Evolutionary conservation across 2,797 vertebrate genomes (phyloP).

Genomic region (Helostoma temminkii): DNA sequence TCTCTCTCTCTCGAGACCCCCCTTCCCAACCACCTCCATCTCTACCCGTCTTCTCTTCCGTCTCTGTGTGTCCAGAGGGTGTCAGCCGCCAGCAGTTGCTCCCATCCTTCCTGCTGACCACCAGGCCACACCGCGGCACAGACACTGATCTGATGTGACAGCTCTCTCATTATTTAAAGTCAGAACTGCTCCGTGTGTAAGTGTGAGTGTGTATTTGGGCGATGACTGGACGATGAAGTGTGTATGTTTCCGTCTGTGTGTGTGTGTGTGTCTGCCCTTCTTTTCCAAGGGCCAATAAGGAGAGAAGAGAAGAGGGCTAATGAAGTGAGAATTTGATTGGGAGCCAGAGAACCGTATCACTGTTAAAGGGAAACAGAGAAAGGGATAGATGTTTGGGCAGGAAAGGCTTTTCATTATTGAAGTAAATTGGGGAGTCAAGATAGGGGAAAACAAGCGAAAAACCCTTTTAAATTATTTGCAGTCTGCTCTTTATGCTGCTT

Average conservation of each 20-base stretch:
- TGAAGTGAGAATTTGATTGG: slow-evolving; percentile 76
- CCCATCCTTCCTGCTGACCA: slow-evolving; percentile 78
- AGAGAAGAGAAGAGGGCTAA: slow-evolving; percentile 61
- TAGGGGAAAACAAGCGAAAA: slow-evolving; percentile 38
- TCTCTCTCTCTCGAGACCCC: slow-evolving; percentile 9
- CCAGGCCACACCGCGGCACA: slow-evolving; percentile 64
- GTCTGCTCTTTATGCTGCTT: neutral
- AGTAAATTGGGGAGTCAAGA: slow-evolving; percentile 39
- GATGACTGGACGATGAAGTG: slow-evolving; percentile 31
- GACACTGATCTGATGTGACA: slow-evolving; percentile 82
- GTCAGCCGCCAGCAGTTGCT: slow-evolving; percentile 68
- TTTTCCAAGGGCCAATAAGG: slow-evolving; percentile 63
- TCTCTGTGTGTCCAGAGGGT: slow-evolving; percentile 62
- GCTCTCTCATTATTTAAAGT: slow-evolving; percentile 86
- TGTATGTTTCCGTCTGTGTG: slow-evolving; percentile 32
- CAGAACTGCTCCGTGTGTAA: slow-evolving; percentile 60
- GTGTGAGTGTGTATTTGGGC: slow-evolving; percentile 18
- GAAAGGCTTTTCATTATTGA: slow-evolving; percentile 30
- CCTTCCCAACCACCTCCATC: neutral
- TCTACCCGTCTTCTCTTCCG: slow-evolving; percentile 23
- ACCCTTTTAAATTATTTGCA: slow-evolving; percentile 32
- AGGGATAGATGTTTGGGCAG: slow-evolving; percentile 52
- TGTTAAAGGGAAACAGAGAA: slow-evolving; percentile 40
- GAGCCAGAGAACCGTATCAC: slow-evolving; percentile 66
- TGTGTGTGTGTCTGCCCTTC: slow-evolving; percentile 52